These are phyloP conservation scores for Proteles cristata DNA, from an alignment of 2,113 vertebrate genomes.

Conservation along the genomic window DNA sequence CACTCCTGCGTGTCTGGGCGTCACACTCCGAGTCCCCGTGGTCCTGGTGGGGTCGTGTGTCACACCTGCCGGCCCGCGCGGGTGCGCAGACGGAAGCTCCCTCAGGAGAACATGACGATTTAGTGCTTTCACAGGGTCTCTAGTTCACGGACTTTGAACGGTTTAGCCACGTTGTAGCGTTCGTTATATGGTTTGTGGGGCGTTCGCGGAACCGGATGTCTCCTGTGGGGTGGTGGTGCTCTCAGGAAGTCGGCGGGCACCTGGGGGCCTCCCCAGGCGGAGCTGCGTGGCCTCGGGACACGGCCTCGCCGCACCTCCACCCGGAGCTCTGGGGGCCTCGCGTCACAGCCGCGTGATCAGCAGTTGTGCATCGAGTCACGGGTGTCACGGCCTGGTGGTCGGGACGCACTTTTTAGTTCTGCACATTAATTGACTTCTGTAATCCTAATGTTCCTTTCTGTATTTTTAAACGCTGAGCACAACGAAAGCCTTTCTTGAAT, in stretches of 20 bases:
- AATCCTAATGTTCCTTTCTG: conserved; percentile 49
- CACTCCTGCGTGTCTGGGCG: not conserved
- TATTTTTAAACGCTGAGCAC: conserved; percentile 67
- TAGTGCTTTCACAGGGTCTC: not conserved
- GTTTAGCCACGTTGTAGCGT: not conserved
- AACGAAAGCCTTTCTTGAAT: conserved; percentile 46
- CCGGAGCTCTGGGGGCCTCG: too few species aligned
- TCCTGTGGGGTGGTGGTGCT: not conserved
- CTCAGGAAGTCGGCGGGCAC: not conserved
- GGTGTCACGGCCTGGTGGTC: not conserved
- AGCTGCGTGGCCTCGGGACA: not conserved
- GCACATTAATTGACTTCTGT: fast-evolving
- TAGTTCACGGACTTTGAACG: not conserved
- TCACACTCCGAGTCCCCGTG: fast-evolving
- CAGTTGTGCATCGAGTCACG: fast-evolving
- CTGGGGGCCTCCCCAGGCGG: fast-evolving
- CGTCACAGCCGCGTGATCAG: not conserved
- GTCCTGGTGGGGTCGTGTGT: not conserved
- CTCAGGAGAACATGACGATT: not conserved
- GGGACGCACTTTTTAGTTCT: not conserved
- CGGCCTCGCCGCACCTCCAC: not conserved
- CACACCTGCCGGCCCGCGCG: not conserved
- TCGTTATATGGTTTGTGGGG: not conserved
- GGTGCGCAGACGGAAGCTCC: not conserved
- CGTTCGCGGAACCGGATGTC: not conserved